Conservation (phyloP, 1,140 invertebrate species). For the Panulirus ornatus region DNA sequence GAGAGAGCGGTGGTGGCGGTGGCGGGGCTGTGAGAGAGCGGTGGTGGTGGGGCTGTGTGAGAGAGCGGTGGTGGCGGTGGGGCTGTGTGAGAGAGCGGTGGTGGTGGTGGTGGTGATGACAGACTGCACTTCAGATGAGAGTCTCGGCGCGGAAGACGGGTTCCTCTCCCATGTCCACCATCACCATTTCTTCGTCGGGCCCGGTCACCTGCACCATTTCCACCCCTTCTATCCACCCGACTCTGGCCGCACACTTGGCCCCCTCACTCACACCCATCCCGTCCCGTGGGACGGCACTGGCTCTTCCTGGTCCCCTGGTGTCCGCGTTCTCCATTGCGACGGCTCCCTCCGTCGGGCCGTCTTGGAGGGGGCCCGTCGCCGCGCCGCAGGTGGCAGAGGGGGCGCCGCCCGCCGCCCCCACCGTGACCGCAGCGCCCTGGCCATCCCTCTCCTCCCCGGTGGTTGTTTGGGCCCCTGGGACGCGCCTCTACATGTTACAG, state of each 20-base stretch:
- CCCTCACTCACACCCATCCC: background rate
- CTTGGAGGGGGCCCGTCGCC: background rate
- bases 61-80: too few relatives aligned
- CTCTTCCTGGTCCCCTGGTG: background rate
- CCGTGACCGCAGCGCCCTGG: background rate
- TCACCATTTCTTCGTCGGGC: constrained; percentile 16
- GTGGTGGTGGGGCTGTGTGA: background rate
- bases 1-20: background rate
- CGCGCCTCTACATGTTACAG: constrained; percentile 70
- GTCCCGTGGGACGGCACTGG: background rate
- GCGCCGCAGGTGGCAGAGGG: background rate
- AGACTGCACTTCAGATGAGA: background rate
- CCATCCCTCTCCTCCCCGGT: background rate
- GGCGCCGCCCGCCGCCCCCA: background rate
- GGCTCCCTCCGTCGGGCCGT: background rate
- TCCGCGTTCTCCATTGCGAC: background rate
- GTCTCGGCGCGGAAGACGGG: constrained; percentile 17
- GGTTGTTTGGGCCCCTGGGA: constrained; percentile 31
- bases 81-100: background rate
- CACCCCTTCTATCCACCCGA: background rate
- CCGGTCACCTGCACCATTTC: background rate
- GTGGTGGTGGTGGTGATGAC: too few relatives aligned
- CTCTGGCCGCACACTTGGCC: too few relatives aligned
- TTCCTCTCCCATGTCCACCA: background rate
- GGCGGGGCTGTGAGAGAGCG: background rate